Evolutionary conservation across 2,797 vertebrate species (phyloP).

Genomic region (Ctenopoma multispine): DNA sequence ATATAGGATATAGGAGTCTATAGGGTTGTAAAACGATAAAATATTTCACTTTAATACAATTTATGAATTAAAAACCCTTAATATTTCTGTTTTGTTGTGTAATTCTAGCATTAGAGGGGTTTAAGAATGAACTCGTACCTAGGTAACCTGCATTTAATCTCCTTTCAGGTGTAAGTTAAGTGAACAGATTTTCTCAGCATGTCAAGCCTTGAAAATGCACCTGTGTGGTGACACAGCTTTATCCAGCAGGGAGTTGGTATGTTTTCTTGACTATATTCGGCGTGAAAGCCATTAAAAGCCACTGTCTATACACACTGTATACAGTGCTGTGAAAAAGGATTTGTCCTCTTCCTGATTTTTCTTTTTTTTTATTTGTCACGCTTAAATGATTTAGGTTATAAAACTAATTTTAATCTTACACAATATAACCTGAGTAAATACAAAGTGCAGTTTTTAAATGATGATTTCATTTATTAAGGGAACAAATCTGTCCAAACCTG

Average conservation of each 20-base stretch:
- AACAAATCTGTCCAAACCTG: no score
- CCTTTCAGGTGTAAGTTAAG: slow-evolving; percentile 87
- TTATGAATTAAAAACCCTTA: background rate
- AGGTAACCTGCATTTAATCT: slow-evolving; percentile 19
- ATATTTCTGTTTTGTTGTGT: background rate
- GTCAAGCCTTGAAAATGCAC: slow-evolving; percentile 89
- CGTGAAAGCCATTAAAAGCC: background rate
- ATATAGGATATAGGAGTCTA: slow-evolving; percentile 71
- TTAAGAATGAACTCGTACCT: background rate
- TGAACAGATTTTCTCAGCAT: slow-evolving; percentile 92
- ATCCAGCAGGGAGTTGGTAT: slow-evolving; percentile 91
- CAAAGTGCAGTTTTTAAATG: no score
- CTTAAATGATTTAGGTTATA: no score
- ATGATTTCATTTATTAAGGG: no score
- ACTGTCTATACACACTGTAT: background rate
- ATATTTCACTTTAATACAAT: background rate
- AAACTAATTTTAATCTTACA: no score
- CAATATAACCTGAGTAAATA: no score
- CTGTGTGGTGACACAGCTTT: slow-evolving; percentile 87
- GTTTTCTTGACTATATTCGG: slow-evolving; percentile 52
- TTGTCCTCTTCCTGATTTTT: no score
- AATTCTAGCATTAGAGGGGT: background rate
- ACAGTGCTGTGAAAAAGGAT: no score
- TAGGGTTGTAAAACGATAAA: background rate
- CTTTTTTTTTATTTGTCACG: no score